Base-by-base conservation (phyloP, 2,888 invertebrate species). In the Drosophila leonis region DNA sequence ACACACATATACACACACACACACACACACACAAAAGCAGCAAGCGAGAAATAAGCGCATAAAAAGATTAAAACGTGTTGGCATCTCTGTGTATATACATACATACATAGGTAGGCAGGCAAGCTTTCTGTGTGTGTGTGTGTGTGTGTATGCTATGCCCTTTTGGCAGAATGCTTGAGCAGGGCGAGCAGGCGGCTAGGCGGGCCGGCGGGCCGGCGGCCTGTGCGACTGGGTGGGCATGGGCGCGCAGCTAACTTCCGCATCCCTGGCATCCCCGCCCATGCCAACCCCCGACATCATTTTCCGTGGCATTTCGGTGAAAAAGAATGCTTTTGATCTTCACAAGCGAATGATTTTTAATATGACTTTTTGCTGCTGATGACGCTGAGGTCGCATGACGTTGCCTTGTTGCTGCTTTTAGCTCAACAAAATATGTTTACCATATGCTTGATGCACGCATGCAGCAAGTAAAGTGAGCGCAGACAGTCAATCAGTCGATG, bases 271-370 rank as follows among this genome's bases (percentile, higher is more conserved):
- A 18, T 60, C 67, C 35, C 18, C 15, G 37, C 51, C 65, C 62
- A 56, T 54, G 54, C 51, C 78, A 44, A 52, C 63, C 66, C 78
- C 56, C 54, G 41, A 41, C 84, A 74, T 84, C 88, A 87, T 84
- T 84, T 84, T 84, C 84, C 80, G 77, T 84, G 90, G 84, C 86
- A 85, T 85, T 85, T 85, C 73, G 88, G 86, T 90, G 78, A 88
- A 85, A 90, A 88, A 90, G 83, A 90, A 91, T 91, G 92, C 92
- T 92, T 91, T 91, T 92, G 91, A 91, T 92, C 92, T 91, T 92
- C 91, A 90, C 92, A 90, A 91, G 89, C 90, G 90, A 90, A 91
- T 92, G 92, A 89, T 92, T 91, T 90, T 91, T 91, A 91, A 92
- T 91, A 92, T 90, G 82, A 82, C 82, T 85, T 90, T 89, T 88